A percentile compares a stretch with the other conserved stretches of the same genome.
Evolutionary conservation across 2,113 vertebrate genomes (phyloP).

Genomic region (Oenanthe melanoleuca): DNA sequence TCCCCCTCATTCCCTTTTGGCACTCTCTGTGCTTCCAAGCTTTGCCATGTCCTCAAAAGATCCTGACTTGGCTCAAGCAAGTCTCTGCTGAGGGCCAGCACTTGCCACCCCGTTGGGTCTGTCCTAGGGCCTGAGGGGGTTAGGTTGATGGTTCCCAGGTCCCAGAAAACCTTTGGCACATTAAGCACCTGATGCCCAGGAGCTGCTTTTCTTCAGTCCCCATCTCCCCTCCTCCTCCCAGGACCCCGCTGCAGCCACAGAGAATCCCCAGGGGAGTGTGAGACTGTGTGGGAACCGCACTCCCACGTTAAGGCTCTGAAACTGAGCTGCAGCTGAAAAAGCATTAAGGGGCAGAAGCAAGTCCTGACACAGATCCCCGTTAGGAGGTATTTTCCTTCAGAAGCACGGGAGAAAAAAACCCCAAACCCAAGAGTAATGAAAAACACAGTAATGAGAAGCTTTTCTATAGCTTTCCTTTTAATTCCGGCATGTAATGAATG

Average conservation of each 20-base stretch:
- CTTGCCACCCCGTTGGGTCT: rapidly evolving
- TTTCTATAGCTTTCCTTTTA: constrained; percentile 28
- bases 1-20: background rate
- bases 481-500: background rate
- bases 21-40: background rate
- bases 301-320: background rate
- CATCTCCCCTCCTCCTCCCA: background rate
- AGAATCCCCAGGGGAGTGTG: background rate
- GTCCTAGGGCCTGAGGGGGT: background rate
- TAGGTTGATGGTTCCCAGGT: background rate
- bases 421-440: background rate
- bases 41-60: background rate
- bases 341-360: background rate
- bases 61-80: background rate
- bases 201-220: background rate
- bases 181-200: background rate
- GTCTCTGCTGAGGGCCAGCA: background rate
- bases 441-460: background rate
- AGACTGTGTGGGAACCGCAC: background rate
- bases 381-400: background rate
- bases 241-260: background rate
- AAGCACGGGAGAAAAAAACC: rapidly evolving
- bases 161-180: background rate
- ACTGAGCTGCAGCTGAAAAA: background rate
- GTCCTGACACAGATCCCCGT: background rate